Percentiles rank a stretch among this genome's conserved stretches.
phyloP scores from a whole-genome alignment of 2,888 invertebrate species.

The Stratiomys singularior region DNA sequence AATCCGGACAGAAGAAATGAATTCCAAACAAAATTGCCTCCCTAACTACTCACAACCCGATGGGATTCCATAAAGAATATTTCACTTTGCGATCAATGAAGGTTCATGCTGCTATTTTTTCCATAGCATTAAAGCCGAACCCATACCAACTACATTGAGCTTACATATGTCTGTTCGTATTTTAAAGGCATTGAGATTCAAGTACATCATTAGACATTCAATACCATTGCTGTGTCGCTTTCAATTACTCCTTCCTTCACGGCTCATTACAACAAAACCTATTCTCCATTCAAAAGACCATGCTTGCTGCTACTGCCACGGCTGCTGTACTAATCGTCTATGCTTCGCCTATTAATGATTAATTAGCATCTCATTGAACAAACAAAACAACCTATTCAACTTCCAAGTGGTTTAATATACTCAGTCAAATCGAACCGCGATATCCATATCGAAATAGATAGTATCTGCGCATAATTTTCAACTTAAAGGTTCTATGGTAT shows the following conservation, averaged over 20 bases:
- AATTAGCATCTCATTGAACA: constrained; percentile 20
- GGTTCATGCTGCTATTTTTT: neutral
- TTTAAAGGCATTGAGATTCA: too few species aligned
- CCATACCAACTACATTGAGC: neutral
- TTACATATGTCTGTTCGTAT: neutral
- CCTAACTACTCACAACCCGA: neutral
- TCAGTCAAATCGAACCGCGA: too few species aligned
- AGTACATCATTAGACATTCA: constrained; percentile 18
- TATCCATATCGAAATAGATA: too few species aligned
- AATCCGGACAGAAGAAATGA: neutral
- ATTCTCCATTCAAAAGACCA: neutral
- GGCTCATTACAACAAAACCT: constrained; percentile 12
- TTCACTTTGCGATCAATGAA: neutral
- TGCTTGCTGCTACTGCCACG: neutral
- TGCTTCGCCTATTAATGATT: constrained; percentile 22
- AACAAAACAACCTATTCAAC: neutral
- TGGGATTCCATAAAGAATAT: neutral
- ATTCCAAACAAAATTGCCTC: neutral
- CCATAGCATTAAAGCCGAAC: neutral
- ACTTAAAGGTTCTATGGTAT: too few species aligned
- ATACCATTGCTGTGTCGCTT: neutral
- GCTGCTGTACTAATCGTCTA: neutral
- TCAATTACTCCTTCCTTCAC: constrained; percentile 18
- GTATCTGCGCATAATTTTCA: too few species aligned
- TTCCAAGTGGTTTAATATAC: too few species aligned